Base-by-base conservation (phyloP, 2,888 invertebrate species). In the Pseudoips prasinana region DNA sequence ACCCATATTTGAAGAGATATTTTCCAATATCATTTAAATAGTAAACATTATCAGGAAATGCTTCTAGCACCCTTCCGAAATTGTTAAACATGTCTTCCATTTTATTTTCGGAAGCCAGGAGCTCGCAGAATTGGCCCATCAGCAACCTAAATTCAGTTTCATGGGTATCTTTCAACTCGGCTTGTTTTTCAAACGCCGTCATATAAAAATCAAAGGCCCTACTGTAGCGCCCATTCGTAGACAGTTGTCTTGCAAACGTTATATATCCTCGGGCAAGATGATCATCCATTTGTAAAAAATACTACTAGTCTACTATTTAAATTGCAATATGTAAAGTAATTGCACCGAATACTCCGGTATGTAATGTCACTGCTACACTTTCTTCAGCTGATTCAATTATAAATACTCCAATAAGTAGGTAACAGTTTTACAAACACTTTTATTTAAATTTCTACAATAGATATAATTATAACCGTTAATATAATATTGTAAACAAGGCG, bases 1-100 rank as follows among this genome's bases (percentile, higher is more conserved):
- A 90, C 5, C 90, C 90, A 43, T 84, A 89, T 59, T 91, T 92
- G 61, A 64, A 89, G 1, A 86, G 58, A 39, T 79, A 80, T 37
- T 69, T 76, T 0, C 86, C 88, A 14, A 81, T 67, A 11, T 84
- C 86, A 48, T 82, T 79, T 28, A 82, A 37, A 19, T 85, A 53
- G 35, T 73, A 46, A 1, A 64, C 50, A 39, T 73, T 79, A 1
- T 58, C 48, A 0, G 86, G 86, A 24, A 71, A 87, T 0, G 58
- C 29, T 14, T 49, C 52, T 0, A 75, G 37, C 1, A 78, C 82
- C 18, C 62, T 61, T 2, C 58, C 58, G 37, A 77, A 84, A 44
- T 81, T 80, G 0, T 32, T 25, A 29, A 85, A 81, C 29, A 86
- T 70, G 3, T 77, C 73, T 33, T 76, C 72, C 22, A 72, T 58